Evolutionary conservation across 2,888 invertebrate genomes (phyloP).

Genomic region (Harpalus rubripes): DNA sequence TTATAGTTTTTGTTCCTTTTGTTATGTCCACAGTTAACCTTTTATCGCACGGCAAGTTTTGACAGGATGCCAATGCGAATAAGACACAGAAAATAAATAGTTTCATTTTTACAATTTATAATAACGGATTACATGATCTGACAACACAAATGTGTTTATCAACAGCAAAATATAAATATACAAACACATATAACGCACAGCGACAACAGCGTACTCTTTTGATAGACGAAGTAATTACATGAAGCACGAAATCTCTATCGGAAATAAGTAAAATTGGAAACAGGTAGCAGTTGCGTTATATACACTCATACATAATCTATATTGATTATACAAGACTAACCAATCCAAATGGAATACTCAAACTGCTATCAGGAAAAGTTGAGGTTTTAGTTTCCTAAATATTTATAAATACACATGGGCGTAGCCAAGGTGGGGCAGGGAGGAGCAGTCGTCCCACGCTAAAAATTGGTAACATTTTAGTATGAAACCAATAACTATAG

Average conservation of each 20-base stretch:
- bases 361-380: conserved; percentile 39
- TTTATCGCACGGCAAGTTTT: conserved; percentile 13
- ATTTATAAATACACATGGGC: not conserved
- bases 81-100: not conserved
- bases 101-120: not conserved
- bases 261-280: not conserved
- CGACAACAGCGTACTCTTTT: not conserved
- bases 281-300: not conserved
- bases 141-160: too few species aligned
- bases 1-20: conserved; percentile 29
- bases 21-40: conserved; percentile 28
- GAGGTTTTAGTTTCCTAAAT: conserved; percentile 30
- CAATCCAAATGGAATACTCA: not conserved
- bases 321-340: not conserved
- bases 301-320: not conserved
- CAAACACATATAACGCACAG: too few species aligned
- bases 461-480: too few species aligned
- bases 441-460: too few species aligned
- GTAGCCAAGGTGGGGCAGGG: too few species aligned
- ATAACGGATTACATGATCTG: too few species aligned
- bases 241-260: not conserved
- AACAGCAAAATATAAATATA: too few species aligned
- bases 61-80: not conserved
- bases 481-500: too few species aligned
- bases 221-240: not conserved